Percentiles rank a stretch among this genome's conserved stretches.
Conservation (phyloP, 64 coral and sea anemone genomes). For the Montipora foliosa region DNA sequence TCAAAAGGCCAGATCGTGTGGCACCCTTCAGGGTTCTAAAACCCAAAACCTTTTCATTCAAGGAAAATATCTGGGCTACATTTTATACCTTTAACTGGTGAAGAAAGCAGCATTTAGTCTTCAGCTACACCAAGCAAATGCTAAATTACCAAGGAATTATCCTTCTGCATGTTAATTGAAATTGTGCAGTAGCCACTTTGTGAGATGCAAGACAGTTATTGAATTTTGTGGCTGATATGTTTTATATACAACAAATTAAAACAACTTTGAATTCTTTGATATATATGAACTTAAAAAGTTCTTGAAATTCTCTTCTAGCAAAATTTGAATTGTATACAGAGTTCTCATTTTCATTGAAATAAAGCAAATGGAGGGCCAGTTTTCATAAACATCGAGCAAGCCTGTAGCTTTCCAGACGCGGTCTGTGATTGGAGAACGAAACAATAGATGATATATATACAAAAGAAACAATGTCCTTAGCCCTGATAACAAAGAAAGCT, state of each 20-base stretch:
- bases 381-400: background rate
- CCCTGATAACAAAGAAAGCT: too few species aligned
- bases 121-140: background rate
- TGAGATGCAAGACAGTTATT: too few species aligned
- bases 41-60: conserved; percentile 25
- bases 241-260: too few species aligned
- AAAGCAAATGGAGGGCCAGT: background rate
- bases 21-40: conserved; percentile 38
- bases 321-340: background rate
- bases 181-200: too few species aligned
- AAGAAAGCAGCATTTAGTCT: background rate
- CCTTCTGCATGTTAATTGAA: background rate
- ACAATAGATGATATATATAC: too few species aligned
- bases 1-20: conserved; percentile 4
- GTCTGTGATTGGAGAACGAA: too few species aligned
- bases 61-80: background rate
- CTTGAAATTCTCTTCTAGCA: background rate
- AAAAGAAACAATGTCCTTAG: too few species aligned
- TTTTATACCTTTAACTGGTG: conserved; percentile 44
- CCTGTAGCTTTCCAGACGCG: background rate
- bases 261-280: too few species aligned
- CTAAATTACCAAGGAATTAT: background rate
- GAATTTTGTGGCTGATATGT: too few species aligned
- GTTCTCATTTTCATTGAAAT: background rate
- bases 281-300: background rate